These are phyloP conservation scores for Clarias fuscus DNA, from an alignment of 2,797 vertebrate species.

Conservation along the genomic window DNA sequence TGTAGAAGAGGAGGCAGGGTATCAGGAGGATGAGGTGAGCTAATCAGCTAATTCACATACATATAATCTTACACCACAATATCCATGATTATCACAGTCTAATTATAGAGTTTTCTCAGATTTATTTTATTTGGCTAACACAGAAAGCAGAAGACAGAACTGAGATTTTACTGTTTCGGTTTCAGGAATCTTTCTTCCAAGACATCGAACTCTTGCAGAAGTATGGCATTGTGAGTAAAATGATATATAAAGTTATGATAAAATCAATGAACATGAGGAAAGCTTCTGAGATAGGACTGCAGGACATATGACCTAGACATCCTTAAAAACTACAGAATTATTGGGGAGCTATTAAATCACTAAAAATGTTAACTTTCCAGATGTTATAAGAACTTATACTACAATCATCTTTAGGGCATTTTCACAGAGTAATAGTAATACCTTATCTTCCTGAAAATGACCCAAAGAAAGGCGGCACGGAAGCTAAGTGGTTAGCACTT, in stretches of 20 bases:
- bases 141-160: not conserved
- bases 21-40: constrained; percentile 88
- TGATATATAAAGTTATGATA: not conserved
- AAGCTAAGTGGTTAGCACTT: too few relatives aligned
- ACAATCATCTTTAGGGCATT: too few relatives aligned
- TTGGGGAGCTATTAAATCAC: too few relatives aligned
- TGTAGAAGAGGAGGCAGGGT: constrained; percentile 81
- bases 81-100: not conserved
- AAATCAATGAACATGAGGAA: not conserved
- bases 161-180: not conserved
- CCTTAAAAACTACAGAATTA: too few relatives aligned
- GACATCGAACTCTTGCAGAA: constrained; percentile 96
- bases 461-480: too few relatives aligned
- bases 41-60: not conserved
- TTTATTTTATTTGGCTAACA: not conserved
- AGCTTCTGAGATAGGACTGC: too few relatives aligned
- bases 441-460: too few relatives aligned
- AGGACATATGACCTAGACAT: too few relatives aligned
- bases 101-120: not conserved
- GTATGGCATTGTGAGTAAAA: constrained; percentile 90
- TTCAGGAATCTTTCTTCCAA: constrained; percentile 95
- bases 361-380: too few relatives aligned
- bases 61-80: not conserved
- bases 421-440: too few relatives aligned
- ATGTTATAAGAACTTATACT: too few relatives aligned